Evolutionary conservation across 2,113 vertebrate species (phyloP), one percentile per base, ranked within the genome.

Genomic region (Oncorhynchus nerka): DNA sequence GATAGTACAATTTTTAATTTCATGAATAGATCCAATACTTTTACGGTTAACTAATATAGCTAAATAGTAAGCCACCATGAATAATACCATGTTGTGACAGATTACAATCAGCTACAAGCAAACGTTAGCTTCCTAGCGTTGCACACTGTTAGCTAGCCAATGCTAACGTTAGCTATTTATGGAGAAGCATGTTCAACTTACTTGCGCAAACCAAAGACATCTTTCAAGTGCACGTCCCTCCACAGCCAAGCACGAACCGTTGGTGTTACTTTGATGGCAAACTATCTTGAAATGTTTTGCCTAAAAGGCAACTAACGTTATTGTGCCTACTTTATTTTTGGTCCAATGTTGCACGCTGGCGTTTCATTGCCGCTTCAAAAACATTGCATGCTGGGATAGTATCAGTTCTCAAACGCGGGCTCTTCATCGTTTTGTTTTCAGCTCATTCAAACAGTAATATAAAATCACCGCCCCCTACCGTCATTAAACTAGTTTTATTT

Each of bases 181-280:
- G n/a, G 69, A 70, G 20, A 55, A 79, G 28, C 74, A 76, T 81
- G 32, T 72, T 75, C 26, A 9, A 92, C 93, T 93, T 90, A 94
- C 93, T 94, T 75, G 93, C 92, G 84, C 93, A 94, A 92, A 94
- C 90, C 82, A 94, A 83, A 90, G 93, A 93, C 93, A 94, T 94
- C 55, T 83, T 91, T 73, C 75, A 55, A 24, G 57, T 12, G 67
- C 20, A 78, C 70, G 81, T 64, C 77, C 72, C 64, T 5, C 5
- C 16, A 62, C 55, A 26, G 67, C 45, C 20, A 16, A 22, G 67
- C 34, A 16, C 3, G 16, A 55, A 28, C 8, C 19, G 1, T 32
- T 4, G 19, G 30, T 30, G 30, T 34, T 49, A 26, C n/a, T 15
- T 49, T 49, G 20, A 22, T 48, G 34, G 4, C 20, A 64, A 64